phyloP scores from a whole-genome alignment of 2,113 vertebrate genomes.

The Plecotus auritus region DNA sequence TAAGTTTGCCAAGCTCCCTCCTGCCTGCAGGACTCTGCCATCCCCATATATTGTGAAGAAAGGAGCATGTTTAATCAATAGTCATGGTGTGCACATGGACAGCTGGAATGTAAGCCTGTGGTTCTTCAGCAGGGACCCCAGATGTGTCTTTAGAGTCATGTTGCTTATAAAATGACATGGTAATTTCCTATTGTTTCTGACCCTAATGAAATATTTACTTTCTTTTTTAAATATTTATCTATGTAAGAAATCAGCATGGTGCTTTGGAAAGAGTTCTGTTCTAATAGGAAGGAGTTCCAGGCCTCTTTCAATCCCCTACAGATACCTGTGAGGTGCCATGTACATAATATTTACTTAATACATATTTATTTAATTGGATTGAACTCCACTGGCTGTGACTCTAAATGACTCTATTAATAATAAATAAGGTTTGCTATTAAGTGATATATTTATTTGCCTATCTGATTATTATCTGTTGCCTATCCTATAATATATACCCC shows the following conservation, averaged over 20 bases:
- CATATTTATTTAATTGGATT: conserved; percentile 3
- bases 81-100: neutral
- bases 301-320: neutral
- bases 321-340: neutral
- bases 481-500: neutral
- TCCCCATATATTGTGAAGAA: neutral
- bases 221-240: neutral
- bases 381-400: neutral
- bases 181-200: neutral
- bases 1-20: conserved; percentile 12
- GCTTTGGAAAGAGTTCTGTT: conserved; percentile 14
- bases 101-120: neutral
- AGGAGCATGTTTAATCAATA: neutral
- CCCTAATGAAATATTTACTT: neutral
- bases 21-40: neutral
- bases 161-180: neutral
- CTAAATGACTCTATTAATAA: neutral
- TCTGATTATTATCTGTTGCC: neutral
- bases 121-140: neutral
- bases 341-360: neutral
- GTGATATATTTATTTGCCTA: neutral
- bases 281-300: neutral
- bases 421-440: neutral
- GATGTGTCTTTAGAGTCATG: neutral
- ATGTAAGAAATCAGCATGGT: neutral